Conservation (phyloP, 2,797 vertebrate species). For the Mus caroli region DNA sequence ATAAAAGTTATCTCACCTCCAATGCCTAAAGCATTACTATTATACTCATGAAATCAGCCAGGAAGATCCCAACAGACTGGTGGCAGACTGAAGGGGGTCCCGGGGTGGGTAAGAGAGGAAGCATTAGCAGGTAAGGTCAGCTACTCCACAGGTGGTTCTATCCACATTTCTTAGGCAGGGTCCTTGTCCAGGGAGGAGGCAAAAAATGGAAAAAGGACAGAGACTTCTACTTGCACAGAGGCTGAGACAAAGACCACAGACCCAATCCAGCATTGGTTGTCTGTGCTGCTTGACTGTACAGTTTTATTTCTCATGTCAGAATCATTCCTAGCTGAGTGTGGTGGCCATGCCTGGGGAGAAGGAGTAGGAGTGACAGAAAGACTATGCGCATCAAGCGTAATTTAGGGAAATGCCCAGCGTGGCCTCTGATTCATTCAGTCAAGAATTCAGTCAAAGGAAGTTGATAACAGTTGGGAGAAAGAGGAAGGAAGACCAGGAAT, state of each 20-base stretch:
- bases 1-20: not conserved
- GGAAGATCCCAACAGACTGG: not conserved
- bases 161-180: not conserved
- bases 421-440: not conserved
- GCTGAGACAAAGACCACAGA: not conserved
- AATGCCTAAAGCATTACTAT: not conserved
- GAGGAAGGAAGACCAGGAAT: no score
- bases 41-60: not conserved
- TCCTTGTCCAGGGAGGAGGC: not conserved
- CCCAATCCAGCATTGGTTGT: accelerated
- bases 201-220: not conserved
- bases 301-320: not conserved
- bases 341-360: not conserved
- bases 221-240: not conserved
- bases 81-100: not conserved
- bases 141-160: not conserved
- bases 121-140: not conserved
- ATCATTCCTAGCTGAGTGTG: not conserved
- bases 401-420: not conserved
- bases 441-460: not conserved
- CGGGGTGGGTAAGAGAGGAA: not conserved
- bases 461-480: no score
- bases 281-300: not conserved
- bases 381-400: not conserved
- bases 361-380: not conserved